Percentiles rank a stretch among this genome's conserved stretches.
phyloP scores from a whole-genome alignment of 2,797 vertebrate species.

The Sus cebifrons region DNA sequence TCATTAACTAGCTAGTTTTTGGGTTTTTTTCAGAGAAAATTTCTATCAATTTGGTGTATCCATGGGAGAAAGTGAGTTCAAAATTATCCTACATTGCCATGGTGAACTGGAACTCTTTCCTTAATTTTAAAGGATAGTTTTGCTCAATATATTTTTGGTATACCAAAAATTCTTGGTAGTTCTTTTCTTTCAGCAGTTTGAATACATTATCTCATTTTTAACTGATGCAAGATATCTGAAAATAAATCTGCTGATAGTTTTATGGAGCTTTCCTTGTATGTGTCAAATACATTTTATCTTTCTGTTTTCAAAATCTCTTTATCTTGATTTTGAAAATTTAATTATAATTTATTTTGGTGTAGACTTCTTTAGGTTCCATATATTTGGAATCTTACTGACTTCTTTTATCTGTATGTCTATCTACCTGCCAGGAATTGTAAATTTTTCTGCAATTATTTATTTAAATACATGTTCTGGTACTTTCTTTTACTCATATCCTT shows the following conservation, averaged over 20 bases:
- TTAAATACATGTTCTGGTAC: neutral
- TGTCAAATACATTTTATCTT: neutral
- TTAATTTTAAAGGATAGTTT: neutral
- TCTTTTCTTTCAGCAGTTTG: neutral
- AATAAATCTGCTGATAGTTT: too few species aligned
- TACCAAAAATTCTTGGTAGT: neutral
- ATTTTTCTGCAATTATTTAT: neutral
- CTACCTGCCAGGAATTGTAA: neutral
- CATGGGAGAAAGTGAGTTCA: neutral
- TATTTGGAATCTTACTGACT: neutral
- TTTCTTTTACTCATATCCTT: neutral
- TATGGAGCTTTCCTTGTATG: neutral
- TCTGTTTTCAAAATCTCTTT: neutral
- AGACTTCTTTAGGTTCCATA: neutral
- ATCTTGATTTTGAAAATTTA: neutral
- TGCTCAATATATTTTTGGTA: neutral
- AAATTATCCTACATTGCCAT: neutral
- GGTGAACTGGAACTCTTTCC: neutral
- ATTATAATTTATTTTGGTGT: neutral
- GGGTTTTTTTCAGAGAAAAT: neutral
- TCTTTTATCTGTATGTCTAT: neutral
- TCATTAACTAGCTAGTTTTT: neutral
- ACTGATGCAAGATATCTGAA: too few species aligned
- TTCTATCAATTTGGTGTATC: neutral
- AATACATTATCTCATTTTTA: too few species aligned